phyloP scores from a whole-genome alignment of 1,140 invertebrate genomes.

The Drosophila kikkawai region DNA sequence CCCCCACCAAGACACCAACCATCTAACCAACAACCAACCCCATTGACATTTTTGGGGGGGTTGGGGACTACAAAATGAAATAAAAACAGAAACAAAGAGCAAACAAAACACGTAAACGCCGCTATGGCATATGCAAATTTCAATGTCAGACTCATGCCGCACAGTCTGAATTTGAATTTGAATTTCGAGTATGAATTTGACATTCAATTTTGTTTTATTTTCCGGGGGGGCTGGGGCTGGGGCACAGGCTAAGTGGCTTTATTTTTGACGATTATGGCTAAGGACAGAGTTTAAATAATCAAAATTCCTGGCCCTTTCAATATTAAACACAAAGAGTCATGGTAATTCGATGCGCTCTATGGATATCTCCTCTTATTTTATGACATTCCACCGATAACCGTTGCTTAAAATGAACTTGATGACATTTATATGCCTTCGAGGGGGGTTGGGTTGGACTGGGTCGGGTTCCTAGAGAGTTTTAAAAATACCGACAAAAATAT shows the following conservation, averaged over 20 bases:
- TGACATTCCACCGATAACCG: constrained; percentile 46
- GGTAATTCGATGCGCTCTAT: constrained; percentile 42
- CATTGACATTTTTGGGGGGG: constrained; percentile 7
- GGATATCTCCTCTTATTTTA: constrained; percentile 27
- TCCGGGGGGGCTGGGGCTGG: not conserved
- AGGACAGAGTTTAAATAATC: constrained; percentile 48
- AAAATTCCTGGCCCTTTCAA: constrained; percentile 33
- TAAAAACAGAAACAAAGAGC: constrained; percentile 51
- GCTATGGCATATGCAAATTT: constrained; percentile 78
- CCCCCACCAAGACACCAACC: not conserved
- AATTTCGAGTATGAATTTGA: constrained; percentile 61
- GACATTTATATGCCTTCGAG: constrained; percentile 43
- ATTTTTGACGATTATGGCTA: constrained; percentile 43
- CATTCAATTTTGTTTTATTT: constrained; percentile 71
- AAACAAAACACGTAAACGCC: constrained; percentile 62
- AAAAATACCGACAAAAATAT: constrained; percentile 42
- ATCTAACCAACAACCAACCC: not conserved
- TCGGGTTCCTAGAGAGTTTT: constrained; percentile 26
- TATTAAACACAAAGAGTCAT: constrained; percentile 20
- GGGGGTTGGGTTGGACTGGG: not conserved
- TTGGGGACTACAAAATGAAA: constrained; percentile 13
- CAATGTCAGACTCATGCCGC: constrained; percentile 74
- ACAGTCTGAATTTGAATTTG: constrained; percentile 56
- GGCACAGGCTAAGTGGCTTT: constrained; percentile 50
- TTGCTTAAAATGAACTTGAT: constrained; percentile 38